phyloP scores from a whole-genome alignment of 1,140 invertebrate species.

The Tetranychus urticae region DNA sequence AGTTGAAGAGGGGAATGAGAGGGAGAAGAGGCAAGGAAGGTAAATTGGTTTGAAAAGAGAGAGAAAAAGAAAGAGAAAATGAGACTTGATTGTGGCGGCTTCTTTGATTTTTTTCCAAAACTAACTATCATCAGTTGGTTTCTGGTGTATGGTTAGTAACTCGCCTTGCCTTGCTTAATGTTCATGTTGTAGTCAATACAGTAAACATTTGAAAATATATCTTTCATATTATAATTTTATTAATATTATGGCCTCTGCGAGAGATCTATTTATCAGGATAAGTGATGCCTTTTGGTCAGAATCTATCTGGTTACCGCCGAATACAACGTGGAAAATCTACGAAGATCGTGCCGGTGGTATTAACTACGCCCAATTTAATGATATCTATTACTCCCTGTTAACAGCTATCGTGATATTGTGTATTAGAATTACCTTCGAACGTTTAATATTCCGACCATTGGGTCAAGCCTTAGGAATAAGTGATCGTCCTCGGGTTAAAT shows the following conservation, averaged over 20 bases:
- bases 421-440: constrained; percentile 49
- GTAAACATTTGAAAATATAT: background rate
- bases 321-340: constrained; percentile 65
- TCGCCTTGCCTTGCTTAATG: no score
- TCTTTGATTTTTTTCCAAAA: no score
- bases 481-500: background rate
- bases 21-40: no score
- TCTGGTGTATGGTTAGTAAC: no score
- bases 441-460: constrained; percentile 29
- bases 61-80: no score
- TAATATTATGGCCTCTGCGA: background rate
- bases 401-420: constrained; percentile 47
- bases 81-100: no score
- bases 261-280: background rate
- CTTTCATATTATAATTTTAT: background rate
- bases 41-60: no score
- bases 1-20: no score
- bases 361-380: constrained; percentile 51
- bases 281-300: constrained; percentile 43
- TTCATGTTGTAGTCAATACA: no score
- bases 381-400: constrained; percentile 54
- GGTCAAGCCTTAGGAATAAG: background rate
- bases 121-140: no score
- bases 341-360: constrained; percentile 28
- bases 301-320: constrained; percentile 62